Conservation (phyloP, 64 coral and sea anemone species). For the Anthopleura sola region DNA sequence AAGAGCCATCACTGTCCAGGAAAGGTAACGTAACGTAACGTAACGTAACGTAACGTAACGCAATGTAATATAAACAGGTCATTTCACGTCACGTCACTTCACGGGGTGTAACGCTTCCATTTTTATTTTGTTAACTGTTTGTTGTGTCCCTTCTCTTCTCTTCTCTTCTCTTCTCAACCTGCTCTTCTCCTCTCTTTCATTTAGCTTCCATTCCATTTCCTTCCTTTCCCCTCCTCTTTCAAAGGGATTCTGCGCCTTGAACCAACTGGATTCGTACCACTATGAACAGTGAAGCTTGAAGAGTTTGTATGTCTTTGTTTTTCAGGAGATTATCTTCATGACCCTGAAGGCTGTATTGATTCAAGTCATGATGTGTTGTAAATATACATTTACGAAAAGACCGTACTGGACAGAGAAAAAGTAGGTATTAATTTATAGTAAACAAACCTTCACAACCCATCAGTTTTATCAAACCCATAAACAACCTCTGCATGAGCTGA, state of each 20-base stretch:
- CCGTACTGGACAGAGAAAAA: slow-evolving; percentile 80
- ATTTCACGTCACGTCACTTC: no score
- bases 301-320: no score
- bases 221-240: neutral
- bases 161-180: no score
- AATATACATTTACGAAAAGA: slow-evolving; percentile 32
- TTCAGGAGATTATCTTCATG: slow-evolving; percentile 58
- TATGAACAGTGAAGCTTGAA: no score
- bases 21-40: slow-evolving; percentile 31
- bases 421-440: slow-evolving; percentile 42
- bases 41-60: neutral
- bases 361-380: slow-evolving; percentile 42
- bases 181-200: neutral
- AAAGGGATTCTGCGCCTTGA: neutral
- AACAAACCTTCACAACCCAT: no score
- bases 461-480: no score
- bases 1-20: slow-evolving; percentile 76
- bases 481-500: no score
- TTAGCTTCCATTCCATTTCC: neutral
- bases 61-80: no score
- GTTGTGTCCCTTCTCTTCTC: no score
- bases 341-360: slow-evolving; percentile 37
- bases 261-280: no score
- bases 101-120: no score
- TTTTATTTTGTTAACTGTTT: no score